A percentile compares a stretch with the other conserved stretches of the same genome.
Conservation (phyloP, 1,140 invertebrate species). For the Lepidurus arcticus region DNA sequence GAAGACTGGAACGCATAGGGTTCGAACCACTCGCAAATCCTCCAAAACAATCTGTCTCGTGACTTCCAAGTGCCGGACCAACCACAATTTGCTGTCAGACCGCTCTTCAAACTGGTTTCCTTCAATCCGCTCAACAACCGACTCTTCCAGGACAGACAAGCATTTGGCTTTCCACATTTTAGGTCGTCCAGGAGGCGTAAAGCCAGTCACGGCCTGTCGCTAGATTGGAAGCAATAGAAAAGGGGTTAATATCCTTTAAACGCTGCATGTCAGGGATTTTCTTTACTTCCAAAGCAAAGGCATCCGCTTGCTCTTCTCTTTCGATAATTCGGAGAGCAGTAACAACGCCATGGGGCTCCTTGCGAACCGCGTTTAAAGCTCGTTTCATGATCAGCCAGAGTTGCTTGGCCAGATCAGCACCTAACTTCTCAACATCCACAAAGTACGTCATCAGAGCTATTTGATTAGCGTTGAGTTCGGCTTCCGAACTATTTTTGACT, state of each 20-base stretch:
- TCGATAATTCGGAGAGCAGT: constrained; percentile 94
- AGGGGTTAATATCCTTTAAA: constrained; percentile 22
- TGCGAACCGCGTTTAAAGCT: constrained; percentile 86
- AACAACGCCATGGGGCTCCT: constrained; percentile 92
- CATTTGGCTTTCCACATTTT: constrained; percentile 82
- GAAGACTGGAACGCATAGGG: constrained; percentile 87
- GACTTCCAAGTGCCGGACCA: constrained; percentile 69
- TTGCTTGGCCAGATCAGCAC: constrained; percentile 63
- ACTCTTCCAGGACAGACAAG: constrained; percentile 72
- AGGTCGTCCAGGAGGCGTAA: constrained; percentile 85
- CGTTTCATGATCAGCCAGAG: constrained; percentile 68
- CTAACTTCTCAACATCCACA: constrained; percentile 86
- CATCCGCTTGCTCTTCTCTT: constrained; percentile 87
- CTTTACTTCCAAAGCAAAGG: constrained; percentile 62
- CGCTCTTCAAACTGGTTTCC: constrained; percentile 87
- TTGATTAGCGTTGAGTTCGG: constrained; percentile 1
- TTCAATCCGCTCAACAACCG: constrained; percentile 75
- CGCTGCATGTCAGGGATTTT: not conserved
- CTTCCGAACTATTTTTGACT: not conserved
- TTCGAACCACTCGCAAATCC: constrained; percentile 87
- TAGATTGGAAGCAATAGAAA: constrained; percentile 42
- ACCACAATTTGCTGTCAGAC: constrained; percentile 89
- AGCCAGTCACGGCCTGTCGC: constrained; percentile 73
- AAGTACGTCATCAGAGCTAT: constrained; percentile 82
- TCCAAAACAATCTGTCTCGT: constrained; percentile 81